These are phyloP conservation scores for Canis aureus DNA, from an alignment of 2,113 vertebrate species.

Conservation along the genomic window DNA sequence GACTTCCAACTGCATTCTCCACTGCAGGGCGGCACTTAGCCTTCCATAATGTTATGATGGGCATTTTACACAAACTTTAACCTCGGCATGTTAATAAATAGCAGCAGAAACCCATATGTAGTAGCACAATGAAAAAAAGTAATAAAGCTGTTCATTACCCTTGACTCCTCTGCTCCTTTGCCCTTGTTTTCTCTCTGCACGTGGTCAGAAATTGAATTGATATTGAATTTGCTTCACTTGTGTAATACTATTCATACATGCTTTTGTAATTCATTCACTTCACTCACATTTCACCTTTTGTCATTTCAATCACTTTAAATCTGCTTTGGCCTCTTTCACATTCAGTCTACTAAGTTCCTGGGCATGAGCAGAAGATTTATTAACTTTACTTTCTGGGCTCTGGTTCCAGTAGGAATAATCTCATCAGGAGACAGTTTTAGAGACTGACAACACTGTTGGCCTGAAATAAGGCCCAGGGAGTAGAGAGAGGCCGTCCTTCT, in stretches of 20 bases:
- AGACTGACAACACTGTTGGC: not conserved
- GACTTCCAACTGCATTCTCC: not conserved
- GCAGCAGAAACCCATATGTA: slow-evolving; percentile 53
- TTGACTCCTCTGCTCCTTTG: slow-evolving; percentile 68
- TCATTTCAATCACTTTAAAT: slow-evolving; percentile 77
- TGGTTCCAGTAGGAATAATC: slow-evolving; percentile 60
- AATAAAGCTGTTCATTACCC: slow-evolving; percentile 76
- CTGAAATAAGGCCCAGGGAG: not conserved
- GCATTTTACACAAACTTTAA: slow-evolving; percentile 56
- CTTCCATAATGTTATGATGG: not conserved
- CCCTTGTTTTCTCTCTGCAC: slow-evolving; percentile 63
- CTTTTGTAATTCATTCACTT: slow-evolving; percentile 72
- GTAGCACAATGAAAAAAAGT: slow-evolving; percentile 31
- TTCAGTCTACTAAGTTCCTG: slow-evolving; percentile 52
- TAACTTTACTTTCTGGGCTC: slow-evolving; percentile 64
- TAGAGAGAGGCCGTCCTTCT: accelerated
- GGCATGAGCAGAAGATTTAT: slow-evolving; percentile 58
- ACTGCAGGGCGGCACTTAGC: not conserved
- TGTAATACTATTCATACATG: slow-evolving; percentile 65
- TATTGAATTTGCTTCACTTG: slow-evolving; percentile 69
- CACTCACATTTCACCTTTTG: slow-evolving; percentile 72
- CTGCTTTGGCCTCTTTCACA: slow-evolving; percentile 72
- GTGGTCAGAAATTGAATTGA: slow-evolving; percentile 77
- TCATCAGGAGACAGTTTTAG: not conserved
- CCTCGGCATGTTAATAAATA: slow-evolving; percentile 69